A percentile compares a stretch with the other conserved stretches of the same genome.
Conservation (phyloP, 1,140 invertebrate species). For the Chionoecetes opilio region DNA sequence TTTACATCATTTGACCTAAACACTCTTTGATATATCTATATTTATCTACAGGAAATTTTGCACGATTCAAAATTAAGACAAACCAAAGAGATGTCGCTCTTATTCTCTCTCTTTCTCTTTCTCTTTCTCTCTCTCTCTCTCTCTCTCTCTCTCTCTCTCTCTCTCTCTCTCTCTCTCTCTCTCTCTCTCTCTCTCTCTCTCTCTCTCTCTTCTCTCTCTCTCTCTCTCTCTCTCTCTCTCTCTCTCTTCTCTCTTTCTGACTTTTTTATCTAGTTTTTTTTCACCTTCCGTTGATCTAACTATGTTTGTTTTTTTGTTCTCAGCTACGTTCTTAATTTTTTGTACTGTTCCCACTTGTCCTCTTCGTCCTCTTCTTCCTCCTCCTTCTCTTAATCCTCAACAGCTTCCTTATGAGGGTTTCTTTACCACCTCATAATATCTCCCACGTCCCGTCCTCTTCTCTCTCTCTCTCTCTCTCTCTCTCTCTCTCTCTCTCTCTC, state of each 20-base stretch:
- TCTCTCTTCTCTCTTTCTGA: no score
- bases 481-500: constrained; percentile 27
- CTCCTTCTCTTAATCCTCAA: constrained; percentile 3
- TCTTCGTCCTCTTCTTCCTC: background rate
- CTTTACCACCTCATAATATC: background rate
- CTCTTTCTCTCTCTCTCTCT: constrained; percentile 47
- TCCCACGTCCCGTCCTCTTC: background rate
- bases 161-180: constrained; percentile 3
- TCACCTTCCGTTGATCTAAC: no score
- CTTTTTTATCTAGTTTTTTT: no score
- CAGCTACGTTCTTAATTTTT: background rate
- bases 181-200: background rate
- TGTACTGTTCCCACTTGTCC: background rate
- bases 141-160: constrained; percentile 56
- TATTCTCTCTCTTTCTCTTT: constrained; percentile 28
- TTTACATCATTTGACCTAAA: no score
- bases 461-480: background rate
- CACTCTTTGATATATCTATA: no score
- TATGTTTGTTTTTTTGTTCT: background rate
- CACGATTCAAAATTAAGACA: no score
- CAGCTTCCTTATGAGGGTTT: constrained; percentile 17
- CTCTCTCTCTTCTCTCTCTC: background rate
- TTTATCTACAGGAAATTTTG: background rate
- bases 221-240: background rate
- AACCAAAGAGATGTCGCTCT: background rate